phyloP scores from a whole-genome alignment of 1,140 invertebrate genomes.

The Drosophila funebris region DNA sequence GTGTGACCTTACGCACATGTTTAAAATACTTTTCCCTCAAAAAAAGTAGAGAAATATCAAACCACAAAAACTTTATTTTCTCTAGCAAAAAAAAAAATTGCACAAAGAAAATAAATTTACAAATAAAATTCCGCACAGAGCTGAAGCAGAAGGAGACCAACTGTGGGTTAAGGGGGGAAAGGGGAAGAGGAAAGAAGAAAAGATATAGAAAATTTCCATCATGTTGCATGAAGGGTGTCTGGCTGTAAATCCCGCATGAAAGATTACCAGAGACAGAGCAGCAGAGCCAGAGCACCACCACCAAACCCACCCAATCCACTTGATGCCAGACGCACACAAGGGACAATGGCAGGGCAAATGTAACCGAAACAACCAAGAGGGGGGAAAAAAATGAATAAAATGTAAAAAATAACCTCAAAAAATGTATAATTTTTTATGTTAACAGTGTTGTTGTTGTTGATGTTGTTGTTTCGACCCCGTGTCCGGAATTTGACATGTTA shows the following conservation, averaged over 20 bases:
- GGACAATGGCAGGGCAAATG: conserved; percentile 8
- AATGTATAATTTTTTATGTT: conserved; percentile 64
- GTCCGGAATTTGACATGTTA: conserved; percentile 68
- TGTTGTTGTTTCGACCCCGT: conserved; percentile 43
- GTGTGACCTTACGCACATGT: conserved; percentile 54
- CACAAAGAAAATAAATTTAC: conserved; percentile 67
- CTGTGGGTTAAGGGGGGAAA: too few species aligned
- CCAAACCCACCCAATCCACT: conserved; percentile 41
- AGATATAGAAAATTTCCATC: conserved; percentile 48
- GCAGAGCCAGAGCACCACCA: too few species aligned
- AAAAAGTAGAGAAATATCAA: conserved; percentile 21
- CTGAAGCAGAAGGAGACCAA: not conserved
- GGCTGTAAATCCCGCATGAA: conserved; percentile 73
- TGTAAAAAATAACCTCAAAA: conserved; percentile 67
- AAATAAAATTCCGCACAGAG: conserved; percentile 59
- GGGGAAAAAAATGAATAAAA: conserved; percentile 68
- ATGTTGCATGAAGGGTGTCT: conserved; percentile 55
- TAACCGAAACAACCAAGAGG: not conserved
- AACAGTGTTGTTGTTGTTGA: conserved; percentile 52
- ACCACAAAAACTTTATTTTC: conserved; percentile 50
- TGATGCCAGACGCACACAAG: conserved; percentile 56
- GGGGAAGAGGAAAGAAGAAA: conserved; percentile 16
- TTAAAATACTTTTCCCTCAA: conserved; percentile 47
- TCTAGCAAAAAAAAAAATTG: conserved; percentile 26
- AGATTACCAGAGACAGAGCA: conserved; percentile 67